Evolutionary conservation across 2,797 vertebrate genomes (phyloP), one percentile per base, ranked within the genome.

Genomic region (Tragelaphus oryx): DNA sequence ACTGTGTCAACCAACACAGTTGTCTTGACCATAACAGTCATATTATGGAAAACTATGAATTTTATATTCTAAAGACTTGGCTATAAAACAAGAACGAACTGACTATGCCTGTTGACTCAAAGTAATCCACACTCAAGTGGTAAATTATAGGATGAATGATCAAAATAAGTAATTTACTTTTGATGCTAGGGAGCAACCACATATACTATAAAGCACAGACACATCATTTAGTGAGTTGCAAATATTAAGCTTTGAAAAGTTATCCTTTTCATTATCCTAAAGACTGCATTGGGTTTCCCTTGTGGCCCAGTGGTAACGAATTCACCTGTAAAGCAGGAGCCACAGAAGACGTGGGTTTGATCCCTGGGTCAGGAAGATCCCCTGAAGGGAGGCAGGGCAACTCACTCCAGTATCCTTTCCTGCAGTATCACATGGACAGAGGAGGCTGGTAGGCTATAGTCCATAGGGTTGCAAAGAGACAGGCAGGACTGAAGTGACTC

Each of bases 101-200:
- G 33, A 81, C 93, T 81, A 68, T 92, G 13, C 3, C 44, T 80
- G 30, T 87, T 87, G 30, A 78, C 28, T 44, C 44, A 95, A 86
- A 93, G 80, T 82, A 96, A 89, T 71, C 33, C 60, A 83, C 6
- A 28, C 5, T 96, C 44, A 86, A 83, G 87, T 62, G n/a, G 33
- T 86, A 94, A 96, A 89, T 91, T 93, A 65, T 89, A 62, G 30
- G 37, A 81, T 74, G 28, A 96, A 81, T 52, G 89, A 65, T 88
- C 65, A 96, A 93, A 90, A 85, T 83, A 84, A 94, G 52, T 79
- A 75, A 90, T 79, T 78, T 87, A 17, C 17, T 91, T 92, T 95
- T 84, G 22, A 83, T 68, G 54, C 8, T 33, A 5, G 6, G 7
- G 17, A 92, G 84, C 55, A 87, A 17, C 14, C 24, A 81, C 26